A percentile compares a stretch with the other conserved stretches of the same genome.
Evolutionary conservation across 2,113 vertebrate species (phyloP).

Genomic region (Ptilonorhynchus violaceus): DNA sequence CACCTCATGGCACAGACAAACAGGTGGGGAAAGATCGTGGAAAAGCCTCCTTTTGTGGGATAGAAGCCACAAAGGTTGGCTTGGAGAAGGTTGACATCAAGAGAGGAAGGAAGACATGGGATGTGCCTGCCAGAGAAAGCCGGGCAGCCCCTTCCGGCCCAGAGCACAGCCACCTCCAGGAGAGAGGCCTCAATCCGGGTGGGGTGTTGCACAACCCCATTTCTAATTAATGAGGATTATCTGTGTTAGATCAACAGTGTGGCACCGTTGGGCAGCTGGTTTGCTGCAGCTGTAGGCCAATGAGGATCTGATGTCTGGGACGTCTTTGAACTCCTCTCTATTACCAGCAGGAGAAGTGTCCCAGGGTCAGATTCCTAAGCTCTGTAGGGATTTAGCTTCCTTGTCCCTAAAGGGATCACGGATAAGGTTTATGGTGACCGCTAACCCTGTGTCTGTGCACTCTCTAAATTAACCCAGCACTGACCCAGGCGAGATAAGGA

Average conservation of each 20-base stretch:
- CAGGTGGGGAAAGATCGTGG: background rate
- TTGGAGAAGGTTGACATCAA: background rate
- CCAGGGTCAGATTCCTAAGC: background rate
- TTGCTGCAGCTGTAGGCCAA: background rate
- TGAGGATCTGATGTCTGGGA: background rate
- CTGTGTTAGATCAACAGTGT: background rate
- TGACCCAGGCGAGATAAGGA: background rate
- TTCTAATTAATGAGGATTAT: background rate
- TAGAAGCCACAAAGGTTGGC: background rate
- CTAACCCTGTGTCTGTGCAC: background rate
- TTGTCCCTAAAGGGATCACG: background rate
- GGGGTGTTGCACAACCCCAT: background rate
- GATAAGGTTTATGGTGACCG: background rate
- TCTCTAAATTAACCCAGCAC: background rate
- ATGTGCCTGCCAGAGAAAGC: background rate
- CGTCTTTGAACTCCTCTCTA: background rate
- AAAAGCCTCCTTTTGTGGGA: background rate
- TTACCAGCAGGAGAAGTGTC: background rate
- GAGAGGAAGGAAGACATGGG: background rate
- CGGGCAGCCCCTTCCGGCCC: background rate
- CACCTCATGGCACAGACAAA: fast-evolving
- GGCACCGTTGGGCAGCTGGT: background rate
- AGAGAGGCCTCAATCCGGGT: background rate
- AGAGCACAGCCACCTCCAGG: background rate
- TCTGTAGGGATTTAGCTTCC: background rate